These are phyloP conservation scores for Alfaro cultratus DNA, from an alignment of 2,797 vertebrate species.

Conservation along the genomic window DNA sequence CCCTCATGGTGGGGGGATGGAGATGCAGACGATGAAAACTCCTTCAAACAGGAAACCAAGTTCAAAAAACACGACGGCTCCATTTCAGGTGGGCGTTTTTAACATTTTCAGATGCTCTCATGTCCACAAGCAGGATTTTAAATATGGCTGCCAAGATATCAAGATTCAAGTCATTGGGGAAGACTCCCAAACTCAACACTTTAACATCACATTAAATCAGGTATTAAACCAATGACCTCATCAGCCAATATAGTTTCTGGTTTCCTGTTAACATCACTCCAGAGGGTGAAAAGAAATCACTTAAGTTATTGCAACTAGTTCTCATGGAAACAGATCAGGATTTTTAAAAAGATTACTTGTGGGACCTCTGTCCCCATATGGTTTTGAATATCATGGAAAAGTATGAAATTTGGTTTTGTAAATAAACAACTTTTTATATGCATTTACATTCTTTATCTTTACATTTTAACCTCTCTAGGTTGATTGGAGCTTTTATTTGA, in stretches of 20 bases:
- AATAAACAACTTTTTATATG: not conserved
- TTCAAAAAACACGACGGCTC: slow-evolving; percentile 83
- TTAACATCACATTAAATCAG: not conserved
- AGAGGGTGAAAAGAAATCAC: not conserved
- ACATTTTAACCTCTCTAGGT: not conserved
- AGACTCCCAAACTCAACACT: not conserved
- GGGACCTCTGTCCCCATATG: not conserved
- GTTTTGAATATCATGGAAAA: not conserved
- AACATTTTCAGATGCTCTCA: not conserved
- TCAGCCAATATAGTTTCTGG: not conserved
- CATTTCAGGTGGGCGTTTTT: slow-evolving; percentile 80
- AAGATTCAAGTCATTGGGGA: not conserved
- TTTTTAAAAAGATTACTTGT: not conserved
- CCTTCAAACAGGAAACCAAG: slow-evolving; percentile 89
- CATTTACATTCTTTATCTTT: not conserved
- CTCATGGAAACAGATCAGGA: not conserved
- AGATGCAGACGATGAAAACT: slow-evolving; percentile 92
- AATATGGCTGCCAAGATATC: not conserved
- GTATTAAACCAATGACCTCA: not conserved
- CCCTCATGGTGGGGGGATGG: slow-evolving; percentile 99
- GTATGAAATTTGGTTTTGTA: not conserved
- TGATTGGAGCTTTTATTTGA: not conserved
- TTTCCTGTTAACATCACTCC: not conserved
- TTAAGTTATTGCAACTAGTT: not conserved
- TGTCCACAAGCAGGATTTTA: not conserved